These are phyloP conservation scores for Globia sparganii DNA, from an alignment of 2,888 invertebrate species.

Conservation along the genomic window DNA sequence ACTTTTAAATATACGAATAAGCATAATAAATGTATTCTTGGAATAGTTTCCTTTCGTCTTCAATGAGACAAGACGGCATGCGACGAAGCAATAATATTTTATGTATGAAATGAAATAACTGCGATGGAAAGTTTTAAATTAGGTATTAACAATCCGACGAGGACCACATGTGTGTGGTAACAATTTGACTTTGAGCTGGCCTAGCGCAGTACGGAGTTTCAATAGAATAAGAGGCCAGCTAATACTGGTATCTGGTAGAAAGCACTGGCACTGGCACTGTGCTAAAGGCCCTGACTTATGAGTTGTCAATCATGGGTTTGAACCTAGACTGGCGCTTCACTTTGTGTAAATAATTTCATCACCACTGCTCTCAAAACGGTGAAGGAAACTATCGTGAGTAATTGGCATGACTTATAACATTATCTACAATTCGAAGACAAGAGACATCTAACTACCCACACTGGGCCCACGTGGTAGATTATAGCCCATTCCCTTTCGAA, in stretches of 20 bases:
- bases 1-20: conserved; percentile 32
- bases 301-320: no score
- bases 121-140: not conserved
- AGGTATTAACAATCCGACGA: no score
- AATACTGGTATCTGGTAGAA: no score
- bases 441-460: not conserved
- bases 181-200: not conserved
- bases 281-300: no score
- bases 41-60: conserved; percentile 14
- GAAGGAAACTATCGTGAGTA: no score
- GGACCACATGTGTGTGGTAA: not conserved
- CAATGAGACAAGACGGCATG: conserved; percentile 7
- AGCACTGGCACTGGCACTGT: no score
- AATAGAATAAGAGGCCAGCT: not conserved
- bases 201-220: no score
- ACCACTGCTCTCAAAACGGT: no score
- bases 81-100: conserved; percentile 2
- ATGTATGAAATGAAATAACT: not conserved
- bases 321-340: no score
- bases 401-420: no score
- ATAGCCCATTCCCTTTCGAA: not conserved
- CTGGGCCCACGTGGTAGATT: not conserved
- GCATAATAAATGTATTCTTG: conserved; percentile 31
- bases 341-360: no score
- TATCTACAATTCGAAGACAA: no score